Base-by-base conservation (phyloP, 2,113 vertebrate genomes). In the Monopterus albus region DNA sequence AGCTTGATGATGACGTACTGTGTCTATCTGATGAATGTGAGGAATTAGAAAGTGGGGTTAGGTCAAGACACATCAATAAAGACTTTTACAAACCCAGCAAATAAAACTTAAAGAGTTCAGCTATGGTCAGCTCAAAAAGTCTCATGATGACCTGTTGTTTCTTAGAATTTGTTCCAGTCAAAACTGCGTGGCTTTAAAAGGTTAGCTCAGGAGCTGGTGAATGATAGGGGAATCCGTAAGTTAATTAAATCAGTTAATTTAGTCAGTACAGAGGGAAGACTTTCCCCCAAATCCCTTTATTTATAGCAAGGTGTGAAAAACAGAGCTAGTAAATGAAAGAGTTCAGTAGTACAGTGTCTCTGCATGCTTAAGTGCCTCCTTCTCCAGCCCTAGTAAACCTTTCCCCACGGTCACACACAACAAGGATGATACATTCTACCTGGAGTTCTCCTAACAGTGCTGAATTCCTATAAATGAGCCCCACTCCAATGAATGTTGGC, bases 361-460 rank as follows among this genome's bases (percentile, higher is more conserved):
- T 73, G 74, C 64, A 72, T 78, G 45, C 46, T 72, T 49, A 78
- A 75, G 59, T 62, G 51, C 21, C 66, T 60, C 33, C 64, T 47
- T 62, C 68, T 72, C 60, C 56, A 65, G 42, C 29, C 11, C 80
- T 66, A 58, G 81, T 81, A 86, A 88, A 82, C 65, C 80, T 80
- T 51, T 78, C 70, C 78, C 81, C 85, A 91, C 89, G 90, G 89
- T 91, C 89, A 82, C 14, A 17, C 70, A 57, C 75, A 63, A 74
- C 65, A 50, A 42, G 80, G 70, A 80, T 82, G 87, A 89, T 90
- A 88, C 74, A 91, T 90, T 88, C 73, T 53, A 71, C 69, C 75
- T 71, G 72, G 62, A 83, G 75, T 75, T 82, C 64, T 83, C 64
- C 62, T 90, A 84, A 85, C 88, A 89, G 66, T 75, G 46, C 35